Evolutionary conservation across 2,113 vertebrate species (phyloP), one percentile per base, ranked within the genome.

Genomic region (Dascyllus trimaculatus): DNA sequence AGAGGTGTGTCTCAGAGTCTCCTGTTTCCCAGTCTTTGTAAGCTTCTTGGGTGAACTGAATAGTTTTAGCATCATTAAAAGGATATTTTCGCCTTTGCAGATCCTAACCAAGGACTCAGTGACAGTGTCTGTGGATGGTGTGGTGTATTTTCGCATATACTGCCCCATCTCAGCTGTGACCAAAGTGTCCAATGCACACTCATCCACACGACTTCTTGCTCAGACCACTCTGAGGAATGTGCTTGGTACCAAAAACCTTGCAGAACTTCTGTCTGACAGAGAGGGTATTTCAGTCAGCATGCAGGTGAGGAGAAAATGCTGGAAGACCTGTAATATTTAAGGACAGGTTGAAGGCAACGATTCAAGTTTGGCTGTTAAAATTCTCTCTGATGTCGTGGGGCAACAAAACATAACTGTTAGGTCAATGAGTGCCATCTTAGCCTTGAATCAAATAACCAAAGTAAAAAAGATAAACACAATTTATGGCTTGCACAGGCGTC

Each of bases 101-200:
- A 95, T 97, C 76, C 85, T 97, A 45, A 97, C 96, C 43, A 96
- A 92, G 81, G 96, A 97, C 88, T 97, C 96, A 0, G 96, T 97
- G 84, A 97, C 96, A 0, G 96, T 96, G 14, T 93, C 88, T 21
- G 96, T 97, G 84, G 96, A 97, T 4, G 96, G 95, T 0, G 96
- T 97, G 5, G 95, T 97, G 54, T 97, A 96, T 69, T 96, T 96
- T 66, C 90, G 95, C 10, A 91, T 96, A 29, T 46, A 93, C 14
- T 96, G 94, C 0, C 95, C 96, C 1, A 93, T 96, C 78, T 96
- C 93, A 0, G 88, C 96, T 0, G 96, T 97, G 78, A 93, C 94
- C 29, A 97, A 96, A 0, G 95, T 97, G 58, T 84, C 78, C 0
- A 93, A 95, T 8, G 95, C 95, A 8, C 91, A 95, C 81, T 84